Evolutionary conservation across 30 jellyfish, hydroid and myxozoan species (phyloP).

Genomic region (Mastigias papua): DNA sequence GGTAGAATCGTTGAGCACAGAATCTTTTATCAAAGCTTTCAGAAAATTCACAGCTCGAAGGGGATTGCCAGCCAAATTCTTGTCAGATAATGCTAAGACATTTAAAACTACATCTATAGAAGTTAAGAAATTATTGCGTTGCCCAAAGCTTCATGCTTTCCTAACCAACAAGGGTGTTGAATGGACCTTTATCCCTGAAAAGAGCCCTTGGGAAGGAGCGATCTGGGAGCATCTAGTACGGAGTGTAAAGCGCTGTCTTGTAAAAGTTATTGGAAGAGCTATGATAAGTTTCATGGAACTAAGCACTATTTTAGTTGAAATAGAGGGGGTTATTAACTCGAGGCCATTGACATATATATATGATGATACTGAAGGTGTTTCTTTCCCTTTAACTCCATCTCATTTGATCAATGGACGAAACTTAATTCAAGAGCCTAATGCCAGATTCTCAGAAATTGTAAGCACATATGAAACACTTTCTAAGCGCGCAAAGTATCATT

Average conservation of each 20-base stretch:
- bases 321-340: slow-evolving; percentile 41
- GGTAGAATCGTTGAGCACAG: slow-evolving; percentile 12
- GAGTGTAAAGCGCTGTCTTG: slow-evolving; percentile 19
- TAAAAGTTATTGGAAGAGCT: slow-evolving; percentile 46
- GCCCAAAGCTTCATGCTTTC: slow-evolving; percentile 5
- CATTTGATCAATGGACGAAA: slow-evolving; percentile 1
- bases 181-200: slow-evolving; percentile 34
- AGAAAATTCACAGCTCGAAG: slow-evolving; percentile 29
- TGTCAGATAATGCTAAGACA: slow-evolving; percentile 51
- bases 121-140: slow-evolving; percentile 14
- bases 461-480: slow-evolving; percentile 17
- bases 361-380: slow-evolving; percentile 19
- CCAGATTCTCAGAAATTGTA: slow-evolving; percentile 3
- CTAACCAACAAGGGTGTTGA: slow-evolving; percentile 16
- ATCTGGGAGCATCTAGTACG: slow-evolving; percentile 26
- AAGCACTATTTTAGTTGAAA: slow-evolving; percentile 31
- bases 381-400: slow-evolving; percentile 13
- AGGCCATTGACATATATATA: slow-evolving; percentile 29
- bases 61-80: slow-evolving; percentile 35
- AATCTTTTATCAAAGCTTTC: slow-evolving; percentile 13
- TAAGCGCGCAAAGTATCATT: slow-evolving; percentile 10
- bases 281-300: slow-evolving; percentile 25
- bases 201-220: slow-evolving; percentile 65
- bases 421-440: slow-evolving; percentile 6
- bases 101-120: slow-evolving; percentile 35